Conservation (phyloP, 2,113 vertebrate genomes). For the Gopherus evgoodei region DNA sequence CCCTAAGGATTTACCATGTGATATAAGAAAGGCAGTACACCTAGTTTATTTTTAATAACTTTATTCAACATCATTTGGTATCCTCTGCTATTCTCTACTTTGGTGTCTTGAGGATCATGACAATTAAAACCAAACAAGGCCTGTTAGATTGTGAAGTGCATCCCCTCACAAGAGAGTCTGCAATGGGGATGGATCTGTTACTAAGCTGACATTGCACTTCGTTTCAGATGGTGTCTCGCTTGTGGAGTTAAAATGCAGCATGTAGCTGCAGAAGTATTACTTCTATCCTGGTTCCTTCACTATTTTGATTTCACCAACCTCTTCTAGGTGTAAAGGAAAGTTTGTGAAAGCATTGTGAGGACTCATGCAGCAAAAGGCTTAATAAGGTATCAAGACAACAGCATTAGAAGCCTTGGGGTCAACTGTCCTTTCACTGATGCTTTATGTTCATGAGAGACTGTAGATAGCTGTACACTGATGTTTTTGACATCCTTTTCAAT, state of each 20-base stretch:
- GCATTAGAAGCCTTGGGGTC: not conserved
- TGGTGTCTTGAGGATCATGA: not conserved
- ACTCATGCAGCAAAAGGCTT: not conserved
- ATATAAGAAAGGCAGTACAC: not conserved
- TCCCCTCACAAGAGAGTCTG: not conserved
- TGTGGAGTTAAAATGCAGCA: not conserved
- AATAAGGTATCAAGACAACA: not conserved
- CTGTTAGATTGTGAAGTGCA: not conserved
- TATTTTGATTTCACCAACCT: not conserved
- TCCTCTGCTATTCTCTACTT: not conserved
- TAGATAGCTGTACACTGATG: not conserved
- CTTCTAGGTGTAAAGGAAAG: constrained; percentile 19
- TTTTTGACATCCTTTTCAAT: too few species aligned
- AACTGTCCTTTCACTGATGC: not conserved
- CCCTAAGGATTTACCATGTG: not conserved
- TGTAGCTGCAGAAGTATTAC: not conserved
- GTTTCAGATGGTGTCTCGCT: not conserved
- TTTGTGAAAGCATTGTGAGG: not conserved
- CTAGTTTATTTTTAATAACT: not conserved
- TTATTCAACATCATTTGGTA: not conserved
- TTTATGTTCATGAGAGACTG: not conserved
- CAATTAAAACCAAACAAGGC: not conserved
- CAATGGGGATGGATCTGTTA: not conserved
- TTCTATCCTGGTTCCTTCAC: not conserved
- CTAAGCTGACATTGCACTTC: not conserved